Percentiles rank a stretch among this genome's conserved stretches.
phyloP scores from a whole-genome alignment of 2,113 vertebrate species.

The Pygoscelis antarcticus region DNA sequence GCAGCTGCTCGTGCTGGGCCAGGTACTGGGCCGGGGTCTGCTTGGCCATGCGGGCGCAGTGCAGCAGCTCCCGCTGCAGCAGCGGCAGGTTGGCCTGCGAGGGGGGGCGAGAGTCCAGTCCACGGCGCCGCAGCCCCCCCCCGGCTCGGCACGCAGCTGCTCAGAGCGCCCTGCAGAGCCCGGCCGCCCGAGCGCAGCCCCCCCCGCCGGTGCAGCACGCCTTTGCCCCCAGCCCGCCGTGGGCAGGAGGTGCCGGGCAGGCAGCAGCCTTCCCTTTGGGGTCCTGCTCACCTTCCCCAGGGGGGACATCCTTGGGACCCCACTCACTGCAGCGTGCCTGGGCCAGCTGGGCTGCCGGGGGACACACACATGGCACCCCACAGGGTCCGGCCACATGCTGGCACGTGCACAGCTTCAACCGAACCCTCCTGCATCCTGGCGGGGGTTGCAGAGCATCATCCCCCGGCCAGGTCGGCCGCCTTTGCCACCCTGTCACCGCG shows the following conservation, averaged over 20 bases:
- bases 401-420: neutral
- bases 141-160: no score
- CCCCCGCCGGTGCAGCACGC: no score
- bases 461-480: fast-evolving
- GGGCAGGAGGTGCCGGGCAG: no score
- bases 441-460: neutral
- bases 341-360: neutral
- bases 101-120: no score
- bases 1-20: no score
- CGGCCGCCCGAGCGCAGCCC: no score
- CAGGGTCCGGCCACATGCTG: neutral
- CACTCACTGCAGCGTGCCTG: fast-evolving
- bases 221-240: neutral
- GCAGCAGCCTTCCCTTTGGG: neutral
- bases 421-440: neutral
- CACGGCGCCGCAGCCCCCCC: no score
- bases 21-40: no score
- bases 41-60: no score
- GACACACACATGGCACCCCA: neutral
- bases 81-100: no score
- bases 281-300: neutral
- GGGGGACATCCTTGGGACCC: neutral
- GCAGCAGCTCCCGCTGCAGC: no score
- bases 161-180: no score
- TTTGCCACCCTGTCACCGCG: fast-evolving